Evolutionary conservation across 2,888 invertebrate species (phyloP), one percentile per base, ranked within the genome.

Genomic region (Drosophila setosimentum): DNA sequence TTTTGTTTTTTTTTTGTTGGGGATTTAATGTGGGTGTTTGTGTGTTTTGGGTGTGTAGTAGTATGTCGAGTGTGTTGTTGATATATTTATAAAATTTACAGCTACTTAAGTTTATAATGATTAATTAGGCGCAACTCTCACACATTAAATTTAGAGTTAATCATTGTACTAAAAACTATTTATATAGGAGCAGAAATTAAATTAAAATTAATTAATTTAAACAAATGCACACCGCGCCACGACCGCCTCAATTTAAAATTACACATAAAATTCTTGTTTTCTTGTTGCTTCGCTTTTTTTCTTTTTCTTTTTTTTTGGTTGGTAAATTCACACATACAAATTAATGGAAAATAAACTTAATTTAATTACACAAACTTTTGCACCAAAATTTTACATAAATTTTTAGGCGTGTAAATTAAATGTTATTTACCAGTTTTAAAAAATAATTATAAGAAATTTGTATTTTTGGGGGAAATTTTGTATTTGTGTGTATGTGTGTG

Each of bases 341-440:
- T 67, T 29, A 63, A 55, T 60, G 27, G 33, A 30, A 54, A 37
- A 30, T 18, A 21, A 79, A 78, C 63, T 75, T 76, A 80, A 75
- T 59, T 68, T 57, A 81, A 78, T 64, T 78, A 72, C 66, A 79
- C 76, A 79, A 78, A 79, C 78, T 68, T 54, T 48, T 35, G 68
- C 80, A 80, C 80, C 78, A 74, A 78, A 67, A 78, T 67, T 78
- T 59, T 81, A 79, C 67, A 80, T 57, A 67, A 78, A 70, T 65
- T 58, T 70, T 59, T 60, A 45, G 71, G 33, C 53, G 49, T 70
- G 59, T 77, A 80, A 82, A 70, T 73, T 59, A 76, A 78, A 75
- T 83, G 87, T 89, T 87, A 87, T 89, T 87, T 87, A 87, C 87
- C 88, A 89, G 62, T 65, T 71, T 18, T 5, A 30, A 53, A 68